A percentile compares a stretch with the other conserved stretches of the same genome.
Conservation (phyloP, 2,113 vertebrate species). For the Cyrtonyx montezumae region DNA sequence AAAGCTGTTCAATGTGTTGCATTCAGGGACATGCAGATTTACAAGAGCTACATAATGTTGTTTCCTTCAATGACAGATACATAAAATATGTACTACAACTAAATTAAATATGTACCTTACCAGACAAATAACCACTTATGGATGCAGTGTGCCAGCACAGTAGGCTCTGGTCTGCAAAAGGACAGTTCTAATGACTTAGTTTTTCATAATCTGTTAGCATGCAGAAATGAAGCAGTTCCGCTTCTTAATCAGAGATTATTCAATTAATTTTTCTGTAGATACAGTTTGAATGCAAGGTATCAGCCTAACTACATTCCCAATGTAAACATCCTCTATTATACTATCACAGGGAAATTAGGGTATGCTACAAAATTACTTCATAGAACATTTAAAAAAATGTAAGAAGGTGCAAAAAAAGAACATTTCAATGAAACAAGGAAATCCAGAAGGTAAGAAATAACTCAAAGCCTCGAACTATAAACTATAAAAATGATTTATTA, state of each 20-base stretch:
- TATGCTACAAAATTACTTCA: constrained; percentile 28
- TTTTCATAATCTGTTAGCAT: constrained; percentile 1
- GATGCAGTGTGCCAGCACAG: neutral
- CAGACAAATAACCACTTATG: constrained; percentile 24
- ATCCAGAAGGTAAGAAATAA: neutral
- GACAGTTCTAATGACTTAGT: neutral
- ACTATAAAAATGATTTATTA: neutral
- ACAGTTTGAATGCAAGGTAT: constrained; percentile 14
- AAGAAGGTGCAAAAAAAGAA: neutral
- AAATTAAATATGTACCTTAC: constrained; percentile 28
- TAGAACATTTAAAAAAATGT: neutral
- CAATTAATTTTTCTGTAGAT: constrained; percentile 48
- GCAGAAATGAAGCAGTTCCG: constrained; percentile 34
- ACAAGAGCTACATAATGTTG: constrained; percentile 32
- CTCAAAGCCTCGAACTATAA: neutral
- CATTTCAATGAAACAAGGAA: neutral
- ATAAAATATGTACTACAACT: constrained; percentile 31
- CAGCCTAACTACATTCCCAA: neutral
- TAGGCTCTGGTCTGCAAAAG: neutral
- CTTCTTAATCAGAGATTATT: constrained; percentile 54
- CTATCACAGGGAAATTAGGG: constrained; percentile 10
- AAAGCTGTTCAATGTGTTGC: neutral
- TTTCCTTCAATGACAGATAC: constrained; percentile 27
- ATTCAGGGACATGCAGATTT: constrained; percentile 34
- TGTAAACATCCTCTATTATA: constrained; percentile 41